Evolutionary conservation across 2,888 invertebrate species (phyloP), one percentile per base, ranked within the genome.

Genomic region (Drosophila crucigera): DNA sequence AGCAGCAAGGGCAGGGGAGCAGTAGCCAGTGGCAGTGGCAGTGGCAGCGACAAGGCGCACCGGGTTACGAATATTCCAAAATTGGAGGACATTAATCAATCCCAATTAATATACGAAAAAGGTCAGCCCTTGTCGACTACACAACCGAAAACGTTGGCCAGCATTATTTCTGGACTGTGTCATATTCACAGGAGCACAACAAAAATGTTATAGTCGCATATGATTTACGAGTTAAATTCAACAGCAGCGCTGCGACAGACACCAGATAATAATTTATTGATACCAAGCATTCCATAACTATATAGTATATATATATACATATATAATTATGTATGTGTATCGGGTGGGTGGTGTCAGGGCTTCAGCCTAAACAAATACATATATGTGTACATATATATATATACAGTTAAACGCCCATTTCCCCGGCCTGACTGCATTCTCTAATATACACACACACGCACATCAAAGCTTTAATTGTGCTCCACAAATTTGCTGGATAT

Each of bases 231-330:
- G 72, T 61, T 31, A 50, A 65, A 68, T 73, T 69, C 39, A 61
- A 43, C 50, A 61, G 33, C 41, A 61, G 33, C 43, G 50, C 60
- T 58, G 68, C 84, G 82, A 75, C 81, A 89, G 82, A 84, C 88
- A 83, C 68, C 74, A 77, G 80, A 85, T 90, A 76, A 85, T 88
- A 90, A 85, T 85, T 90, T 90, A 85, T 85, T 88, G 90, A 90
- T 85, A 80, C 33, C 82, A 60, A 58, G 56, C 78, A 78, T 78
- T 81, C 78, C 72, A 80, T 71, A 54, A 49, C 68, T 37, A 58
- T 41, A 39, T 56, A 35, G 22, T 25, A 25, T 47, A 31, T 31
- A 25, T 47, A 16, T 11, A 22, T 10, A 53, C 14, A 53, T 33
- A 22, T 16, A 31, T 31, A 22, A 19, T 28, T 55, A 33, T 47